Evolutionary conservation across 2,113 vertebrate genomes (phyloP).

Genomic region (Strix uralensis): DNA sequence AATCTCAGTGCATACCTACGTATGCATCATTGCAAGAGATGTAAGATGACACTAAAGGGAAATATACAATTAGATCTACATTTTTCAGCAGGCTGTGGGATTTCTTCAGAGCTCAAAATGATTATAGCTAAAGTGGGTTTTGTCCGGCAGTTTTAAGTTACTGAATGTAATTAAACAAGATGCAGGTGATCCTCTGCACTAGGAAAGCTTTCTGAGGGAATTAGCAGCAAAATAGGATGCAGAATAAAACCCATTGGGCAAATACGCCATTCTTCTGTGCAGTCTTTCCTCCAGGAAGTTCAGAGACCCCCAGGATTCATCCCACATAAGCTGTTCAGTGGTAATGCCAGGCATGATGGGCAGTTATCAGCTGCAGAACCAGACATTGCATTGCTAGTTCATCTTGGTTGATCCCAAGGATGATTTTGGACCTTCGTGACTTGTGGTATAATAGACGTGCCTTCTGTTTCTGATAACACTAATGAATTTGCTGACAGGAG

Average conservation of each 20-base stretch:
- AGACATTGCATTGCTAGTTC: accelerated
- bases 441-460: not conserved
- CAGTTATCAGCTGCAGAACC: not conserved
- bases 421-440: not conserved
- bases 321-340: not conserved
- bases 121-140: not conserved
- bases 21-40: not conserved
- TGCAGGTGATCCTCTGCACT: not conserved
- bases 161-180: not conserved
- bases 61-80: not conserved
- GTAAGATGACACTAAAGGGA: not conserved
- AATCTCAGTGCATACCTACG: accelerated
- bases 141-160: not conserved
- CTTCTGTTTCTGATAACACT: not conserved
- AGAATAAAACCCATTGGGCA: not conserved
- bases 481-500: not conserved
- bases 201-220: not conserved
- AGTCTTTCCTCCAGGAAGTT: not conserved
- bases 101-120: not conserved
- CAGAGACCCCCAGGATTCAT: not conserved
- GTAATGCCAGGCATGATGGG: not conserved
- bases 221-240: not conserved
- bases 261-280: accelerated
- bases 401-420: not conserved
- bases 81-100: not conserved